Evolutionary conservation across 2,888 invertebrate genomes (phyloP).

Genomic region (Pteria penguin): DNA sequence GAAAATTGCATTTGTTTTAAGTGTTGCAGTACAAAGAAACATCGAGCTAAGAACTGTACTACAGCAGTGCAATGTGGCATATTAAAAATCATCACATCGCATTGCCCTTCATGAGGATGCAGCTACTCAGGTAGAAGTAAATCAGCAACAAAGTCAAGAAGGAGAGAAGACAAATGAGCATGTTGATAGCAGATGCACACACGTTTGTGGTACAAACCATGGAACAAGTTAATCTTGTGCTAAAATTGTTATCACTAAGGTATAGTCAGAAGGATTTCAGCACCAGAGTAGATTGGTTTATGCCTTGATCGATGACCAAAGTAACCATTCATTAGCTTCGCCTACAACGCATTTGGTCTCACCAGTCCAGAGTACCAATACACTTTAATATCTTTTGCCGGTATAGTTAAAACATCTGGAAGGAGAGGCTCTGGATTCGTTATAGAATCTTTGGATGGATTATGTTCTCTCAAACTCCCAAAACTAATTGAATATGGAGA

Average conservation of each 20-base stretch:
- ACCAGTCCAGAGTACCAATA: neutral
- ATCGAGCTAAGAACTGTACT: constrained; percentile 13
- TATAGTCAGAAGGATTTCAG: neutral
- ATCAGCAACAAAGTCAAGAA: too few species aligned
- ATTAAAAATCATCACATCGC: neutral
- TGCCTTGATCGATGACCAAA: constrained; percentile 17
- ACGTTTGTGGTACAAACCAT: constrained; percentile 7
- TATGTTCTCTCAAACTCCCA: constrained; percentile 13
- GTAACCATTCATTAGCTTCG: constrained; percentile 19
- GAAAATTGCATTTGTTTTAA: neutral
- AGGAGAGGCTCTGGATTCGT: constrained; percentile 3
- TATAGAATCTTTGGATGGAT: constrained; percentile 15
- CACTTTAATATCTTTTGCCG: constrained; percentile 13
- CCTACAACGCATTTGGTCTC: constrained; percentile 4
- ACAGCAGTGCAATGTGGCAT: neutral
- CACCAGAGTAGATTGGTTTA: constrained; percentile 1
- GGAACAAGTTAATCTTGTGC: constrained; percentile 28
- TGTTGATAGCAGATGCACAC: neutral
- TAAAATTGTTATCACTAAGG: constrained; percentile 2
- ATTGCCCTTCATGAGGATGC: constrained; percentile 2
- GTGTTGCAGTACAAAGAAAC: constrained; percentile 4
- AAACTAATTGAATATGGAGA: constrained; percentile 16
- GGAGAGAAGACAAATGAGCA: too few species aligned
- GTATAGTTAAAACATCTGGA: constrained; percentile 1
- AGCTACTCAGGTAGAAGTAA: neutral